Evolutionary conservation across 2,888 invertebrate genomes (phyloP), one percentile per base, ranked within the genome.

Genomic region (Drosophila nigritarsus): DNA sequence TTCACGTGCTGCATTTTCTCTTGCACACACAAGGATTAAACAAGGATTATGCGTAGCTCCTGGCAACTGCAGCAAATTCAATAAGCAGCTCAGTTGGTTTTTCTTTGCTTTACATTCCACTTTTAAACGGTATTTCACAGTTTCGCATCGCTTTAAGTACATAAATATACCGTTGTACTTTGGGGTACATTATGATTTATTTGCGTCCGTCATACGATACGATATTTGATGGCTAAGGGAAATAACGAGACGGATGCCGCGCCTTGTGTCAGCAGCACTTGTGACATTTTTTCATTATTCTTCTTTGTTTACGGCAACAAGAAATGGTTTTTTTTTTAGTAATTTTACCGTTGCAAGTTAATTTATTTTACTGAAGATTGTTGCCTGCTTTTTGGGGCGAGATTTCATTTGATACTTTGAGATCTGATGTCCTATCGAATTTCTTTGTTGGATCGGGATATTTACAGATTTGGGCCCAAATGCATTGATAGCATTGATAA

Each of bases 191-290:
- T 59, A 40, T 87, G 76, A 79, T 79, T 79, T 76, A 79, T 79
- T 58, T 66, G 58, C 55, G 63, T 34, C 72, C 69, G 88, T 74
- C 73, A 85, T 68, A 62, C 75, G 83, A 85, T 75, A 88, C 65
- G 61, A 27, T 32, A n/a, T 62, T 60, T 65, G 54, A 29, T 59
- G 62, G 49, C 36, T 66, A 69, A 77, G 76, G 49, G 74, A 75
- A 75, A 82, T 73, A 71, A 72, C 54, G 58, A 51, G 50, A 48
- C 61, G 8, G 15, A 34, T 24, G 51, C 36, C 67, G 51, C 65
- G 53, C 49, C 65, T 70, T 48, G 32, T 72, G 72, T 83, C 83
- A 80, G 65, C 49, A 63, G 65, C 67, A 59, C 67, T 81, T 65
- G 64, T 79, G 58, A 75, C 79, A 78, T 53, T 48, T 65, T 74